Conservation (phyloP, 2,888 invertebrate genomes). For the Alviniconcha strummeri region DNA sequence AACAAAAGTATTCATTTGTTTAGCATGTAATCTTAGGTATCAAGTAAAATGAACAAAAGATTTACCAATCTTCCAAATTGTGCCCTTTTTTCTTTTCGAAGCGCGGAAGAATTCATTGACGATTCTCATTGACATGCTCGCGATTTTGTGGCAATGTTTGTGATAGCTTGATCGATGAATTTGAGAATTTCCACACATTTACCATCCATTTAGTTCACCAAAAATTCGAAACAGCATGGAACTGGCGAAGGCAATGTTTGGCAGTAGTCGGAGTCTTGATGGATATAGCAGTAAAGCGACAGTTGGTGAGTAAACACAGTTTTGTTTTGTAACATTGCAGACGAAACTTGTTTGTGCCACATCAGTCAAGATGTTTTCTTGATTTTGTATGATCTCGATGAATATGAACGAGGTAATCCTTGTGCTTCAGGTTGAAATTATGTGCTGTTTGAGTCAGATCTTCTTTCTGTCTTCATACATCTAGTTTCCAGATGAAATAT, state of each 20-base stretch:
- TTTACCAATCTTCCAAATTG: neutral
- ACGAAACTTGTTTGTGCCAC: constrained; percentile 27
- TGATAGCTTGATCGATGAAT: constrained; percentile 24
- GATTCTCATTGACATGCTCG: constrained; percentile 22
- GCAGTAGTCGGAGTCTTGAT: constrained; percentile 85
- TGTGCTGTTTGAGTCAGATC: too few relatives aligned
- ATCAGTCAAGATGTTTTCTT: neutral
- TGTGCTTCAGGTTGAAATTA: too few relatives aligned
- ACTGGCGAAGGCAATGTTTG: constrained; percentile 92
- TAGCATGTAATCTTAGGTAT: neutral
- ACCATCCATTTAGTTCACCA: neutral
- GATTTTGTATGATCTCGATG: too few relatives aligned
- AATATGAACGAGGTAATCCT: too few relatives aligned
- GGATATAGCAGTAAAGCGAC: constrained; percentile 83
- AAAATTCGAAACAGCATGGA: constrained; percentile 80
- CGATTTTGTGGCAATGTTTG: constrained; percentile 5
- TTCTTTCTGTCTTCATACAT: too few relatives aligned
- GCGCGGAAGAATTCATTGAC: constrained; percentile 22
- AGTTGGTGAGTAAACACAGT: constrained; percentile 54
- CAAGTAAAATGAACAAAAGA: neutral
- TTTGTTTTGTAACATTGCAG: constrained; percentile 17
- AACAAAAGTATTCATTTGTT: neutral
- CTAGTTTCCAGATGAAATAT: too few relatives aligned
- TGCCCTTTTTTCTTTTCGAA: too few relatives aligned
- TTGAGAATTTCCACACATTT: constrained; percentile 9